Evolutionary conservation across 2,113 vertebrate species (phyloP).

Genomic region (Telmatochromis sp.): DNA sequence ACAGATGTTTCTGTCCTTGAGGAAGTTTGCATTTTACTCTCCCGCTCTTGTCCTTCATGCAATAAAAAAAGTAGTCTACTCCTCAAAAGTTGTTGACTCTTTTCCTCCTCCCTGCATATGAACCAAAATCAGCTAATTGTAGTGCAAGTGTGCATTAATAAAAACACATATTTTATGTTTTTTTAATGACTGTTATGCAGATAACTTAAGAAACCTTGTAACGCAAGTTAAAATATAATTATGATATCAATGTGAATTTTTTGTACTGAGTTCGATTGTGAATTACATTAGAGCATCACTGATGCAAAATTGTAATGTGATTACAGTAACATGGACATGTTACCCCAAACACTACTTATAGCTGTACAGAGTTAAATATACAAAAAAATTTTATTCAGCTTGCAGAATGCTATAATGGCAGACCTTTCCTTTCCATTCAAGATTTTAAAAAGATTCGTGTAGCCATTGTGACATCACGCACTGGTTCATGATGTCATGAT

Average conservation of each 20-base stretch:
- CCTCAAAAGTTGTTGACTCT: background rate
- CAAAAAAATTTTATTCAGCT: background rate
- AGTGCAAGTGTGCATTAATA: background rate
- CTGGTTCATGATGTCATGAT: background rate
- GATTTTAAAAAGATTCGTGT: background rate
- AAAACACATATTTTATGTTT: background rate
- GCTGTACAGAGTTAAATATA: background rate
- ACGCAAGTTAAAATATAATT: background rate
- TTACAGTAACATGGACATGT: background rate
- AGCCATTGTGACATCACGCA: background rate
- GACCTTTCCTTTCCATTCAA: background rate
- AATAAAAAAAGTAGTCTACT: background rate
- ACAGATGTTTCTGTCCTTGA: background rate
- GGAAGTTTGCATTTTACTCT: background rate
- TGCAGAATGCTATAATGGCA: background rate
- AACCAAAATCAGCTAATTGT: background rate
- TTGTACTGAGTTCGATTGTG: background rate
- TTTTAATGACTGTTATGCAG: background rate
- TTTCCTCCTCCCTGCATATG: background rate
- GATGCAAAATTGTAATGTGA: background rate
- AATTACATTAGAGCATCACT: background rate
- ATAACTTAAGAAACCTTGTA: background rate
- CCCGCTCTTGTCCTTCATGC: background rate
- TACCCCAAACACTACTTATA: background rate
- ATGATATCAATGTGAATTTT: background rate